These are phyloP conservation scores for Garra rufa DNA, from an alignment of 2,113 vertebrate genomes.

Conservation along the genomic window DNA sequence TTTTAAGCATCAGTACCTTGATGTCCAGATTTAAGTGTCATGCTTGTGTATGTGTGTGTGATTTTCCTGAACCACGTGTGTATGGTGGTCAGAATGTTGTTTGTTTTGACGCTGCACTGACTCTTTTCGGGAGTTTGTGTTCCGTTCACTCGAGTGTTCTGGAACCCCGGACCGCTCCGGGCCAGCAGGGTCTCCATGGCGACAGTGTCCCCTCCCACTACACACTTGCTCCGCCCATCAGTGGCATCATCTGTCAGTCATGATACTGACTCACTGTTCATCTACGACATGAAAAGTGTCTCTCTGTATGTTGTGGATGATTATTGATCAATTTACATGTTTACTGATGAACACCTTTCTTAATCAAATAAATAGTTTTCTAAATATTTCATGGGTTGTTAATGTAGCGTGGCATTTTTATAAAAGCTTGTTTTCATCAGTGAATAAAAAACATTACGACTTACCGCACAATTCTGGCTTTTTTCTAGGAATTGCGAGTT, in stretches of 20 bases:
- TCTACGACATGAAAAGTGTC: background rate
- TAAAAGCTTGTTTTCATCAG: too few species aligned
- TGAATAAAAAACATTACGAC: too few species aligned
- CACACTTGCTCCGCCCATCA: background rate
- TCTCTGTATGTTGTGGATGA: background rate
- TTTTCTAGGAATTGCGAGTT: too few species aligned
- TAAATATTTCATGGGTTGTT: too few species aligned
- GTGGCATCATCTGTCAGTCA: background rate
- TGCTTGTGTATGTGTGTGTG: background rate
- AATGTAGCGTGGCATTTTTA: too few species aligned
- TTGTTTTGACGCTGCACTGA: constrained; percentile 48
- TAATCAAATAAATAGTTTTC: too few species aligned
- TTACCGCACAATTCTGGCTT: too few species aligned
- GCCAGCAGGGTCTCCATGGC: constrained; percentile 38
- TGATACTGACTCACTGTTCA: background rate
- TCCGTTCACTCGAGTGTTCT: constrained; percentile 9
- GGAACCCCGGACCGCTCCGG: background rate
- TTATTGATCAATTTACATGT: background rate
- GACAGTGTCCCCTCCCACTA: constrained; percentile 12
- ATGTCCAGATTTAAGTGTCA: background rate
- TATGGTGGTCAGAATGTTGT: background rate
- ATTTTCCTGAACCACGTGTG: background rate
- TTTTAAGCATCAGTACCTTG: too few species aligned
- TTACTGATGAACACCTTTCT: background rate
- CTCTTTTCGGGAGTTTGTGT: constrained; percentile 6